A percentile compares a stretch with the other conserved stretches of the same genome.
These are phyloP conservation scores for Epinephelus fuscoguttatus DNA, from an alignment of 2,113 vertebrate genomes.

Conservation along the genomic window DNA sequence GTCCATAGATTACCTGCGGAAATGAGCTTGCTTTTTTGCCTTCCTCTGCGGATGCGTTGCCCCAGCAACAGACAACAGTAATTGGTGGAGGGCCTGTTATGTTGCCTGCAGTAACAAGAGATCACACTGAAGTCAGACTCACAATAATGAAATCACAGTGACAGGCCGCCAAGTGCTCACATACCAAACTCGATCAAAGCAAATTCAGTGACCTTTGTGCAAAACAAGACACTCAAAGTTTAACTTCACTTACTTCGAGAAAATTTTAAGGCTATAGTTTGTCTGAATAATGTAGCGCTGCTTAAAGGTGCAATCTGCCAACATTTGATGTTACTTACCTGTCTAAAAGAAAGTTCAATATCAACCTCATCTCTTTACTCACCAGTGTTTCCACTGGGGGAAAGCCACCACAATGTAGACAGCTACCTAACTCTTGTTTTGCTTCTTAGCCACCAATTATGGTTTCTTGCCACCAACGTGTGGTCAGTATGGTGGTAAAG, in stretches of 20 bases:
- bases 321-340: too few relatives aligned
- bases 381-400: too few relatives aligned
- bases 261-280: not conserved
- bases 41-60: conserved; percentile 16
- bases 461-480: too few relatives aligned
- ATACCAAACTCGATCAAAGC: not conserved
- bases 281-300: not conserved
- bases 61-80: conserved; percentile 54
- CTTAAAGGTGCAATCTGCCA: too few relatives aligned
- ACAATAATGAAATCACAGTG: not conserved
- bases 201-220: not conserved
- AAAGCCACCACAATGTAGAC: too few relatives aligned
- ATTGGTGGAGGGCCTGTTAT: conserved; percentile 30
- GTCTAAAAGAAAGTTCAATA: too few relatives aligned
- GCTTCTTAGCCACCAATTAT: too few relatives aligned
- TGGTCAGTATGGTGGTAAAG: too few relatives aligned
- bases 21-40: conserved; percentile 12
- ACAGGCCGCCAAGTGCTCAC: conserved; percentile 8
- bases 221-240: not conserved
- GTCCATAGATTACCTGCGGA: conserved; percentile 39
- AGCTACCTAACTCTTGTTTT: too few relatives aligned
- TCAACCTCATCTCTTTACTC: too few relatives aligned
- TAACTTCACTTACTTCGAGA: not conserved
- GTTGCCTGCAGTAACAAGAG: conserved; percentile 11
- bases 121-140: conserved; percentile 22